Evolutionary conservation across 2,113 vertebrate species (phyloP).

Genomic region (Melanerpes aurifrons): DNA sequence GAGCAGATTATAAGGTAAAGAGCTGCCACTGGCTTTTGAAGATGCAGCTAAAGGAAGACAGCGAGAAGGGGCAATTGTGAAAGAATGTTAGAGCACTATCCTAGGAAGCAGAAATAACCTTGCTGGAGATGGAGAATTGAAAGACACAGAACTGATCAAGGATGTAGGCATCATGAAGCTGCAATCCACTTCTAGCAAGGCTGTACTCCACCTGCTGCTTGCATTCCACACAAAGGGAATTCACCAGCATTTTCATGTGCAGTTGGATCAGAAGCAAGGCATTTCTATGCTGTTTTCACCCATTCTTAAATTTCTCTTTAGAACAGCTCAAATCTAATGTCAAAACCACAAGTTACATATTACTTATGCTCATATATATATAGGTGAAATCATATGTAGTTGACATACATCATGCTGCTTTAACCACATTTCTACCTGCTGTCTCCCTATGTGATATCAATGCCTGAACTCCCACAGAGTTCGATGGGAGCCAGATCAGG

Average conservation of each 20-base stretch:
- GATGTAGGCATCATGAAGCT: background rate
- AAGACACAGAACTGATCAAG: background rate
- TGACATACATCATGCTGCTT: background rate
- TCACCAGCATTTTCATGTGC: background rate
- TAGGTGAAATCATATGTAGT: fast-evolving
- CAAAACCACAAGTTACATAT: background rate
- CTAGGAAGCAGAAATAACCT: background rate
- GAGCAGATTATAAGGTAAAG: background rate
- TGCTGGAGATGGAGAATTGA: background rate
- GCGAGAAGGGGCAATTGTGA: background rate
- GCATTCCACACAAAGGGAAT: background rate
- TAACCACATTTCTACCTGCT: background rate
- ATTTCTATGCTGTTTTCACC: background rate
- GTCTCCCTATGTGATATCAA: background rate
- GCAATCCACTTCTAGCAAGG: background rate
- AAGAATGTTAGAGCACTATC: background rate
- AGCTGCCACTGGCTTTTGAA: background rate
- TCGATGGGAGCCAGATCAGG: constrained; percentile 13
- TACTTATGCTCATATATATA: fast-evolving
- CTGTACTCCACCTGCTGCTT: background rate
- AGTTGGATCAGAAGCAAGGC: background rate
- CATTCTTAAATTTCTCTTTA: background rate
- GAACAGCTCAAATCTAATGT: background rate
- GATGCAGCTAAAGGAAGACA: background rate
- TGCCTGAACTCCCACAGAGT: constrained; percentile 4